Base-by-base conservation (phyloP, 2,113 vertebrate genomes). In the Scortum barcoo region DNA sequence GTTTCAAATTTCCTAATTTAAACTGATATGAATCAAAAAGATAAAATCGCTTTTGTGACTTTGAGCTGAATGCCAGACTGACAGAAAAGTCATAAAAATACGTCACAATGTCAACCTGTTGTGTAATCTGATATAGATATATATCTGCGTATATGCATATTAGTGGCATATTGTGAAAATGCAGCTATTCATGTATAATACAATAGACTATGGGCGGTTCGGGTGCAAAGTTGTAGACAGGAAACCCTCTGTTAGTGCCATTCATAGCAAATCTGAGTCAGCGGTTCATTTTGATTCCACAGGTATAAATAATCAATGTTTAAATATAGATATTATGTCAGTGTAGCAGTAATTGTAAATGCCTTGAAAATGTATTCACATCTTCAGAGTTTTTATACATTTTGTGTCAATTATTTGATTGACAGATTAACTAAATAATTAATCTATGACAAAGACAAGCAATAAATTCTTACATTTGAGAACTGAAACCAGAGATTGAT, bases 121-220 rank as follows among this genome's bases (percentile, higher is more conserved):
- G 22, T 19, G 40, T 1, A 42, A 33, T 56, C 62, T 38, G 38
- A 46, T 50, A 8, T 13, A 20, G 11, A n/a, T 70, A 9, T 60
- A 5, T 13, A 2, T 40, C 1, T 40, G 40, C 11, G 40, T 36
- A n/a, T n/a, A n/a, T n/a, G n/a, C n/a, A n/a, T n/a, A n/a, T n/a
- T n/a, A n/a, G n/a, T 36, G 63, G 20, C 46, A 53, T 61, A 14
- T 50, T 30, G 24, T 42, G 7, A 11, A 76, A 54, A 72, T 28
- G 54, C 17, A 38, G 19, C 60, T 28, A 20, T 74, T 78, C 22
- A 75, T n/a, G 48, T 44, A 72, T 75, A 51, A 42, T 63, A 81
- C 78, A 86, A 67, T 69, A 81, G 53, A 81, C 54, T 58, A n/a
- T 69, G 42, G 19, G 33, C 16, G 61, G 61, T 7, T 66, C 20